These are phyloP conservation scores for Dioctria linearis DNA, from an alignment of 2,888 invertebrate genomes.

Conservation along the genomic window DNA sequence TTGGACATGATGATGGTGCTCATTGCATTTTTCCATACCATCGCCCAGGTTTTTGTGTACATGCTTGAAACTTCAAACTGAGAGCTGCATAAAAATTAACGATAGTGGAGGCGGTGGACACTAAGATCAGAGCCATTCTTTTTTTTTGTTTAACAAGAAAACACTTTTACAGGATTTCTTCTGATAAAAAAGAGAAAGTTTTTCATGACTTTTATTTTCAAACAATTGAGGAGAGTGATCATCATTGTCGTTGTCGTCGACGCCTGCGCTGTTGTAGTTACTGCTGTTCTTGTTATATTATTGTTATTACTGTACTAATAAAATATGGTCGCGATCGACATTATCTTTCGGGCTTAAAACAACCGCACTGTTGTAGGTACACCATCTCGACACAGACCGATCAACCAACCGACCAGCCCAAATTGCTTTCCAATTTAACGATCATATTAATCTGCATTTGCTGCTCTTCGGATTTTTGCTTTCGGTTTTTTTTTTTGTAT, in stretches of 20 bases:
- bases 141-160: conserved; percentile 41
- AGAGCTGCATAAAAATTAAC: conserved; percentile 45
- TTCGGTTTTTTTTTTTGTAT: no score
- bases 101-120: conserved; percentile 45
- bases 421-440: conserved; percentile 49
- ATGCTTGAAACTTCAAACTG: not conserved
- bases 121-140: not conserved
- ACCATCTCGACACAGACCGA: no score
- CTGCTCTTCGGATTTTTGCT: conserved; percentile 6
- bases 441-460: conserved; percentile 46
- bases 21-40: not conserved
- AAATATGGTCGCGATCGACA: not conserved
- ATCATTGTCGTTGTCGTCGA: no score
- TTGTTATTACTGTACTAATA: conserved; percentile 13
- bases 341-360: conserved; percentile 24
- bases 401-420: not conserved
- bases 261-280: no score
- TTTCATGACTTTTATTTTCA: conserved; percentile 47
- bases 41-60: not conserved
- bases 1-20: not conserved
- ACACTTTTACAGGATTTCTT: conserved; percentile 37
- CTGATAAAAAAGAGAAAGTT: conserved; percentile 51
- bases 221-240: not conserved
- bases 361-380: not conserved
- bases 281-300: no score